Evolutionary conservation across 2,888 invertebrate species (phyloP), one percentile per base, ranked within the genome.

Genomic region (Orchesella flavescens): DNA sequence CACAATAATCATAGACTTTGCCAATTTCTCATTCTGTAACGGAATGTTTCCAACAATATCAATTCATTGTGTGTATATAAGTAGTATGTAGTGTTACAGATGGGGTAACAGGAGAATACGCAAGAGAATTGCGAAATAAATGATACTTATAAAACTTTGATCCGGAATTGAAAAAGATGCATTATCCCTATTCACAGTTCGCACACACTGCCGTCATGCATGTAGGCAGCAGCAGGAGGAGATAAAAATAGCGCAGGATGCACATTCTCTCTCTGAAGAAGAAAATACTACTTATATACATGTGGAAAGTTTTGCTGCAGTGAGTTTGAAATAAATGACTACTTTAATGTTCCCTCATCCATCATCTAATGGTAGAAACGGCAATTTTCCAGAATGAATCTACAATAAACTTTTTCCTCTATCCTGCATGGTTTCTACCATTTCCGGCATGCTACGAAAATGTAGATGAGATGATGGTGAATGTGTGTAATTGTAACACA

Each of bases 311-410:
- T 57, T 57, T 74, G n/a, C 76, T 59, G 75, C 66, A 65, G 43
- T 19, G 55, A 66, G 49, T 68, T 46, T 68, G 43, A 76, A 57
- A 76, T 68, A 69, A 77, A 77, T 65, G 77, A 69, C 69, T 49
- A 53, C 69, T 77, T 69, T 68, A 77, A 77, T 77, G 77, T 61
- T 69, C 61, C 21, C 61, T 61, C 69, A 69, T 77, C 49, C 77
- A 68, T 77, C 61, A 66, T 76, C 15, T 76, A 68, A 69, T 69
- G 77, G 61, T 65, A 69, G 69, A 77, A 59, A 61, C 43, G 76
- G 68, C 68, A 76, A 43, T 68, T 68, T 76, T 65, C 57, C 66
- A 43, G 68, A 76, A 57, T 76, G 57, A 76, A 68, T 68, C 68
- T 75, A 65, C 24, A 53, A 74, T 68, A 68, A 76, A 55, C 57